Evolutionary conservation across 2,888 invertebrate species (phyloP).

Genomic region (Drosophila fungiperda): DNA sequence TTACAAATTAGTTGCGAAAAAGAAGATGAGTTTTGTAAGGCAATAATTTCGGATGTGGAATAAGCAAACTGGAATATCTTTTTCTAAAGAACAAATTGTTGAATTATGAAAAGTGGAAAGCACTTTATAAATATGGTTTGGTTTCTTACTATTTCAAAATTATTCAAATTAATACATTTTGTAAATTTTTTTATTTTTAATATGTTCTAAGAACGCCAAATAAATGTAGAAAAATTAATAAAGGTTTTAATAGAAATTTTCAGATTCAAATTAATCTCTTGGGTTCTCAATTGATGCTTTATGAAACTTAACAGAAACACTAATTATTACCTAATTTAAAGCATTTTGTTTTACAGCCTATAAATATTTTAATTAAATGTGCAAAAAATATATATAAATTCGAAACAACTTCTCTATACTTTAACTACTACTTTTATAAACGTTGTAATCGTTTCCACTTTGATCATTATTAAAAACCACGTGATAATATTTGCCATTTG

Average conservation of each 20-base stretch:
- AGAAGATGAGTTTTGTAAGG: not conserved
- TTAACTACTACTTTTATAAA: not conserved
- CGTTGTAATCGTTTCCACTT: not conserved
- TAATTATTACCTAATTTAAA: not conserved
- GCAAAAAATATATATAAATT: not conserved
- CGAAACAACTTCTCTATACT: not conserved
- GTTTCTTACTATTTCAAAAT: not conserved
- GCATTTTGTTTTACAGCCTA: not conserved
- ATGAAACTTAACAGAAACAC: not conserved
- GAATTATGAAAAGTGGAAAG: not conserved
- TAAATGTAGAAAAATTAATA: not conserved
- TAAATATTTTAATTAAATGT: not conserved
- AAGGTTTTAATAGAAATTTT: not conserved
- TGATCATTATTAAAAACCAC: not conserved
- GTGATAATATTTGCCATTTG: not conserved
- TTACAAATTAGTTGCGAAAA: not conserved
- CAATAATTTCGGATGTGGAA: not conserved
- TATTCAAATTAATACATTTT: not conserved
- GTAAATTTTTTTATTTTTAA: not conserved
- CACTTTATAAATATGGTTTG: not conserved
- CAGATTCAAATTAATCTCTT: rapidly evolving
- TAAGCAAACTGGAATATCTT: not conserved
- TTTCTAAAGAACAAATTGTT: too few relatives aligned
- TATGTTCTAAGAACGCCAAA: not conserved
- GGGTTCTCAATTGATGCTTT: not conserved